A percentile compares a stretch with the other conserved stretches of the same genome.
phyloP scores from a whole-genome alignment of 2,113 vertebrate genomes.

The Ammodytes marinus region DNA sequence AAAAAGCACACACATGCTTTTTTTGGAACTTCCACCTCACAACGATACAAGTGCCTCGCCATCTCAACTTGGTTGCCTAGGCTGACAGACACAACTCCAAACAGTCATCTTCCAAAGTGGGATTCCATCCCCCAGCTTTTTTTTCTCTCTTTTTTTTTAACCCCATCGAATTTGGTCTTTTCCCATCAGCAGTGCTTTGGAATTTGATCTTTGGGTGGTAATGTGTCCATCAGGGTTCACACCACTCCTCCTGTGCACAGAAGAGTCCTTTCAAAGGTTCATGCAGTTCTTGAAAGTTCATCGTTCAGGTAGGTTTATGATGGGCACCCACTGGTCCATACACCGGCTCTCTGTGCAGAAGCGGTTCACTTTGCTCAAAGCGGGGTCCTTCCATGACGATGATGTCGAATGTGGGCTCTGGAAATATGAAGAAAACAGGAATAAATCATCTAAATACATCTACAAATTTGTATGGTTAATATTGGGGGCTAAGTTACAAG shows the following conservation, averaged over 20 bases:
- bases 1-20: constrained; percentile 59
- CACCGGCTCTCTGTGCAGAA: constrained; percentile 97
- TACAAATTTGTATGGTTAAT: not conserved
- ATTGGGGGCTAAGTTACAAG: not conserved
- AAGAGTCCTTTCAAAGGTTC: constrained; percentile 53
- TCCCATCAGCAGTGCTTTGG: constrained; percentile 60
- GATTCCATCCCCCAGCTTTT: constrained; percentile 52
- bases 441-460: not conserved
- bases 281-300: constrained; percentile 77
- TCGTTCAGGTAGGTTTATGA: constrained; percentile 95
- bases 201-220: constrained; percentile 72
- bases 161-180: constrained; percentile 35
- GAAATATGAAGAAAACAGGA: constrained; percentile 25
- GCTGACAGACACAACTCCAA: constrained; percentile 63
- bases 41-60: constrained; percentile 57
- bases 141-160: constrained; percentile 29
- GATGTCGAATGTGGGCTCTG: constrained; percentile 93
- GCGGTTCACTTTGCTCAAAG: constrained; percentile 92
- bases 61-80: constrained; percentile 52
- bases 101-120: constrained; percentile 61
- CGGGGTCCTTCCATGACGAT: constrained; percentile 93
- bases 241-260: constrained; percentile 61
- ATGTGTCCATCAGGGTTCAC: constrained; percentile 69
- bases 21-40: constrained; percentile 27
- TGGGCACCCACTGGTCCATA: constrained; percentile 97